Base-by-base conservation (phyloP, 1,140 invertebrate species). In the Cydia strobilella region DNA sequence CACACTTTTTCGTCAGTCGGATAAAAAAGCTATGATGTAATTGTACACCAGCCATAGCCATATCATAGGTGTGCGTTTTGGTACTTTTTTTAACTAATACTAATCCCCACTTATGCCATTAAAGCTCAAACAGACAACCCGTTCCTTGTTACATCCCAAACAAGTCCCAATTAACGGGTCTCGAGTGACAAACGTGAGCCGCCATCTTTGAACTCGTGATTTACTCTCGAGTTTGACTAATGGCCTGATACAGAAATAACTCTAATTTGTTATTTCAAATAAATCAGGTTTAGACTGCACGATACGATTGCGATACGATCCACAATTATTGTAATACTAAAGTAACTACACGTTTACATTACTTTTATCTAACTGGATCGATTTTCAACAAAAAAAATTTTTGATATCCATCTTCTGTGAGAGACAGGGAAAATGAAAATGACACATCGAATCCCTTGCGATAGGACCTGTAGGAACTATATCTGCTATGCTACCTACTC, bases 241-340 rank as follows among this genome's bases (percentile, higher is more conserved):
- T 90, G 88, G 83, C 73, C 63, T 80, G 77, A 74, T 82, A 84
- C 87, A 82, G 82, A 89, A 90, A 90, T 90, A 90, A 83, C 80
- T 87, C 85, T 88, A 85, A 89, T 86, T 90, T 87, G 84, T 87
- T 82, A 80, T 81, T 82, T 82, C 74, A 79, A 69, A 77, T 76
- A n/a, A 74, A 25, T 65, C 63, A 23, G 12, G 9, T 80, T 83
- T 78, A 79, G 18, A 65, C 6, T 12, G 6, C 18, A 71, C 76
- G 85, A 79, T 2, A 82, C 80, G 88, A 71, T 18, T 20, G 62
- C 80, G 80, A 84, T 71, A 76, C 81, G 85, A 10, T 35, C 0
- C 9, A 13, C 42, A 45, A 12, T 45, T 15, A 45, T 12, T 15
- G 12, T 3, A 45, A 45, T 12, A 15, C 12, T 15, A 4, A 45